Base-by-base conservation (phyloP, 2,113 vertebrate species). In the Epinephelus moara region DNA sequence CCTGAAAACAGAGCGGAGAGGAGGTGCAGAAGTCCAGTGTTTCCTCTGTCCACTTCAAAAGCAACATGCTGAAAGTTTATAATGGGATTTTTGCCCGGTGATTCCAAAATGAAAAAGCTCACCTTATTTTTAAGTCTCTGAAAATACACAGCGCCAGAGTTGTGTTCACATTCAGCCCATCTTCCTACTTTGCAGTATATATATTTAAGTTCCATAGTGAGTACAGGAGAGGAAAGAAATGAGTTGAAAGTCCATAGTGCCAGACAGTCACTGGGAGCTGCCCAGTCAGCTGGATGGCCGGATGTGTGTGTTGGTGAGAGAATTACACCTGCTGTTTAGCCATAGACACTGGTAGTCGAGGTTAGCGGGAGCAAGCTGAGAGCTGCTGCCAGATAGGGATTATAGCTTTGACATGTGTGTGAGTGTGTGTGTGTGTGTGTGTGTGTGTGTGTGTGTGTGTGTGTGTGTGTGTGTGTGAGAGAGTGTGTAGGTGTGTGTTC, bases 271-370 rank as follows among this genome's bases (percentile, higher is more conserved):
- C 13, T 42, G 61, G 33, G 57, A 80, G 55, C 55, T 85, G 90
- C 83, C 61, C 75, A 5, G 71, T 90, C 90, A 90, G 88, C 88
- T 50, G 78, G 55, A 66, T 4, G 71, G 73, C 67, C 63, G 55
- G 70, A 88, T 78, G 86, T 78, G 70, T 72, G 74, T 27, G 71
- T 79, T 3, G 6, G 30, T 79, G 71, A 5, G 66, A 66, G 77
- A 61, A 56, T 68, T 72, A 80, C 93, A 93, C 92, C 92, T 91
- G 90, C 87, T 85, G 78, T 73, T 84, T 7, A 53, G 80, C 76
- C 62, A 72, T n/a, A 89, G 63, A 75, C 60, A 5, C 33, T 63
- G 56, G 47, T 75, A 49, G 71, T 59, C 23, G 57, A 79, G 62
- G 70, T 87, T 66, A 80, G 60, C 2, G 6, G 67, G 76, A 78